Base-by-base conservation (phyloP, 2,888 invertebrate genomes). In the Nasonia oneida region DNA sequence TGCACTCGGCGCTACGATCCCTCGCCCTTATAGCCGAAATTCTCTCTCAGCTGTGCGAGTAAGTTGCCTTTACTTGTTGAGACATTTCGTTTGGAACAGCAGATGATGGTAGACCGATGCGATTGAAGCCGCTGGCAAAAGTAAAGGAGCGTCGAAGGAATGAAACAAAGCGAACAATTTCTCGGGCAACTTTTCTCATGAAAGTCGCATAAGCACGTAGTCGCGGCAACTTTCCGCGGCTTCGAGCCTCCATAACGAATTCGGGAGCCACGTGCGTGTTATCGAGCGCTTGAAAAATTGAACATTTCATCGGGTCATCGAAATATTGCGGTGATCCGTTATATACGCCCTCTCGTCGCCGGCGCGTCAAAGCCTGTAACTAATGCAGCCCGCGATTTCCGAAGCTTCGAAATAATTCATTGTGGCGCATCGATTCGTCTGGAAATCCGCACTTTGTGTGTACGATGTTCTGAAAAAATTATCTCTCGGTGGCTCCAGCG, bases 181-280 rank as follows among this genome's bases (percentile, higher is more conserved):
- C 23, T 23, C 23, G 23, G 23, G 61, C 23, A 23, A 61, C 23
- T 61, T 61, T 61, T 23, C 61, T n/a, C 61, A 23, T 18, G 23
- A 61, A 57, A 57, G n/a, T 57, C 57, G 57, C 57, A n/a, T 57
- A 57, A 57, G 47, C 47, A 0, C 61, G 10, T 61, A 61, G 23
- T 61, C 61, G 61, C 61, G 61, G 61, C n/a, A 61, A 61, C 61
- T 61, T 61, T n/a, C 23, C 61, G 61, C 23, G 61, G 61, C 61
- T n/a, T 61, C 61, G 23, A 61, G 23, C 10, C 61, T n/a, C 61
- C 8, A 61, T 61, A 61, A 61, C 61, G 23, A 61, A 61, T 61
- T 61, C 61, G 23, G 23, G 61, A 61, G 61, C 10, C 61, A 61
- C 61, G 61, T 61, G n/a, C 15, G n/a, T 61, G 8, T 53, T 53